These are phyloP conservation scores for Cardinalis cardinalis DNA, from an alignment of 2,113 vertebrate genomes.

Conservation along the genomic window DNA sequence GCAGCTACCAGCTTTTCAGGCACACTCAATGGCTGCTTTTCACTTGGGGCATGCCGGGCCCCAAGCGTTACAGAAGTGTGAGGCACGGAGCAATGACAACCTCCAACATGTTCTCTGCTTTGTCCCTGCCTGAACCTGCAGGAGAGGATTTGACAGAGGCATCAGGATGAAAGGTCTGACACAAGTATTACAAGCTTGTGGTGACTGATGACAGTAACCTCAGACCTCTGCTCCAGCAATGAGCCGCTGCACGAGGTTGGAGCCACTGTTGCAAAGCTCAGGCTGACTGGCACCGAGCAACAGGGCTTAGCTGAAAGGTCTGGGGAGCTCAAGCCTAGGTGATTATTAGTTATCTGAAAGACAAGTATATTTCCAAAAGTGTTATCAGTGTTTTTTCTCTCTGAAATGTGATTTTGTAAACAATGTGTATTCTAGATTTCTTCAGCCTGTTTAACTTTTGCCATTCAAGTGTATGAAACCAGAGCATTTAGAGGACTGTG, in stretches of 20 bases:
- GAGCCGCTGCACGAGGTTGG: rapidly evolving
- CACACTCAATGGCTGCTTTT: not conserved
- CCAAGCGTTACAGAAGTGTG: rapidly evolving
- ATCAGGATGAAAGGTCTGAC: not conserved
- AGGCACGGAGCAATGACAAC: not conserved
- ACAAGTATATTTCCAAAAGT: not conserved
- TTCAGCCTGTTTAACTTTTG: not conserved
- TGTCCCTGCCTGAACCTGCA: conserved; percentile 26
- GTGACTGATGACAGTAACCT: not conserved
- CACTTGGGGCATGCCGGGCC: rapidly evolving
- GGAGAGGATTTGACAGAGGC: not conserved
- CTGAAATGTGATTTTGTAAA: not conserved
- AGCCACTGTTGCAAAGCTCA: rapidly evolving
- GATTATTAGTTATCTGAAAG: not conserved
- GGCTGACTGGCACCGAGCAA: not conserved
- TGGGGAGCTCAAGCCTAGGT: not conserved
- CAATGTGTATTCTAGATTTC: not conserved
- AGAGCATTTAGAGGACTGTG: not conserved
- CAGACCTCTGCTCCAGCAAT: not conserved
- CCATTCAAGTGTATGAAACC: not conserved
- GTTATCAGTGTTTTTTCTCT: not conserved
- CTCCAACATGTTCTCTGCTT: not conserved
- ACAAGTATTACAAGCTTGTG: rapidly evolving
- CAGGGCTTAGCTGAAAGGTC: not conserved
- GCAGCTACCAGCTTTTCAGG: not conserved